These are phyloP conservation scores for Tenrec ecaudatus DNA, from an alignment of 2,113 vertebrate species.

Conservation along the genomic window DNA sequence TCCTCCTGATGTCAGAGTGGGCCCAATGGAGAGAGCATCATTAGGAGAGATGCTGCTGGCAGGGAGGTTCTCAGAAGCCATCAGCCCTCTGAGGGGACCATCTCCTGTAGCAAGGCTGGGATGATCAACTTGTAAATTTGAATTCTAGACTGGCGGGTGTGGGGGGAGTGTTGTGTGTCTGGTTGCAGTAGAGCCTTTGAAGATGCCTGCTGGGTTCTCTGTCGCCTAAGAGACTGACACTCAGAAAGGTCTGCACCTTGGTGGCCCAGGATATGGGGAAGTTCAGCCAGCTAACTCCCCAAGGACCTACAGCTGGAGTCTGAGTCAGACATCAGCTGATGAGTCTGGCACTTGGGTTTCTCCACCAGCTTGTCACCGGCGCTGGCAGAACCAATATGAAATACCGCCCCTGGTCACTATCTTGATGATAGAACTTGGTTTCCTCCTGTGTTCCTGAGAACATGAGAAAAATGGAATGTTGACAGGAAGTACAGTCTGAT, in stretches of 20 bases:
- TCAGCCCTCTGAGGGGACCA: neutral
- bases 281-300: neutral
- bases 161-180: neutral
- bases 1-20: slow-evolving; percentile 52
- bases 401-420: neutral
- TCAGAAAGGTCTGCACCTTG: neutral
- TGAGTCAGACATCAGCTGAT: neutral
- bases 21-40: slow-evolving; percentile 61
- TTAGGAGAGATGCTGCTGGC: slow-evolving; percentile 52
- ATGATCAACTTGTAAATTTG: slow-evolving; percentile 64
- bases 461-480: slow-evolving; percentile 34
- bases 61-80: neutral
- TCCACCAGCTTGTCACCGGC: neutral
- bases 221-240: too few relatives aligned
- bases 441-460: neutral
- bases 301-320: neutral
- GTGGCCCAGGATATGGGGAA: neutral
- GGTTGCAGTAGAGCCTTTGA: too few relatives aligned
- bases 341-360: neutral
- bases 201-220: too few relatives aligned
- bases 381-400: neutral
- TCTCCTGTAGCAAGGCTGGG: slow-evolving; percentile 57
- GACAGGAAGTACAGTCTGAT: neutral
- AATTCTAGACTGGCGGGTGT: slow-evolving; percentile 59
- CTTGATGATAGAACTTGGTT: neutral